Evolutionary conservation across 2,797 vertebrate genomes (phyloP).

Genomic region (Brotula barbata): DNA sequence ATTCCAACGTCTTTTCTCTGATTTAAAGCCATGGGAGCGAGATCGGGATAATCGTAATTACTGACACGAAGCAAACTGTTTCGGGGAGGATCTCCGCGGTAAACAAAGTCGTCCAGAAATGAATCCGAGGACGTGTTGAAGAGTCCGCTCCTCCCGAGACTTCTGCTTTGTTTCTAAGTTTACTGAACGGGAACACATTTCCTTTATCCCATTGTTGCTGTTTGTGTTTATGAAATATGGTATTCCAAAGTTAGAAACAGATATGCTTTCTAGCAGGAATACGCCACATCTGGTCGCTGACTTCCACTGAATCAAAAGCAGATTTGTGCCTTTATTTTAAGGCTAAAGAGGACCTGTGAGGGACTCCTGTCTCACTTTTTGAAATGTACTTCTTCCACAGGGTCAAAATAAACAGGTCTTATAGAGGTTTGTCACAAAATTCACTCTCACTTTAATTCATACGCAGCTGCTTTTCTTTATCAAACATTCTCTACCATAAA

Average conservation of each 20-base stretch:
- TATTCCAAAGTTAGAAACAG: background rate
- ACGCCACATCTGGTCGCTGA: constrained; percentile 29
- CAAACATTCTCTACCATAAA: constrained; percentile 9
- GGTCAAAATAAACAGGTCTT: too few relatives aligned
- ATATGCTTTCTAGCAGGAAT: constrained; percentile 56
- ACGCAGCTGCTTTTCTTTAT: constrained; percentile 1
- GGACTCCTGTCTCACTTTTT: constrained; percentile 27
- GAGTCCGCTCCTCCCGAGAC: constrained; percentile 21
- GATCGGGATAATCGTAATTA: constrained; percentile 7
- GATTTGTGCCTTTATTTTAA: constrained; percentile 18
- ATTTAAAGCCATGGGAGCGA: constrained; percentile 14
- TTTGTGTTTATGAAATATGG: constrained; percentile 22
- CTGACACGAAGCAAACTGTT: constrained; percentile 7
- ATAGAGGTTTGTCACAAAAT: too few relatives aligned
- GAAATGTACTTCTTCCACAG: too few relatives aligned
- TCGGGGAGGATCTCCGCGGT: background rate
- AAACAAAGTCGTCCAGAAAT: background rate
- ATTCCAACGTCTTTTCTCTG: constrained; percentile 21
- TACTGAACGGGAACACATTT: constrained; percentile 37
- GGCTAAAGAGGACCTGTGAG: constrained; percentile 14
- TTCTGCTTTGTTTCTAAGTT: constrained; percentile 2
- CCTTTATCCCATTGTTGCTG: constrained; percentile 10
- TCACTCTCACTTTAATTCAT: too few relatives aligned
- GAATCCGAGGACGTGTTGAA: background rate
- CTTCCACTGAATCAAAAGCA: constrained; percentile 50